Conservation (phyloP, 2,888 invertebrate genomes). For the Drosophila demipolita region DNA sequence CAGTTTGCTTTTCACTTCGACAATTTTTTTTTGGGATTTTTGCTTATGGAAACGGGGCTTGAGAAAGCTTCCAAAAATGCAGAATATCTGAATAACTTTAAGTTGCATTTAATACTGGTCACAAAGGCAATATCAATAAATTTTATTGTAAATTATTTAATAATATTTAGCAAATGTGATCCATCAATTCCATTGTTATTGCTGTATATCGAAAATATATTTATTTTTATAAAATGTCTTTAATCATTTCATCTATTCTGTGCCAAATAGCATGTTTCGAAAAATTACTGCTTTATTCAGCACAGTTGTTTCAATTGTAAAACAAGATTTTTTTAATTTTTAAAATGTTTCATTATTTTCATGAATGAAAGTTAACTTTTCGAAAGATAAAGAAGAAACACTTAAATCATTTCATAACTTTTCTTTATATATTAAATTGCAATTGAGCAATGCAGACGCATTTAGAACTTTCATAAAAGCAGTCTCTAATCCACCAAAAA, state of each 20-base stretch:
- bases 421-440: neutral
- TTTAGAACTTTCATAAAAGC: neutral
- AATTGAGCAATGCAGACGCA: neutral
- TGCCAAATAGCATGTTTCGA: neutral
- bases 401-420: neutral
- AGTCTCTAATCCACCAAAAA: neutral
- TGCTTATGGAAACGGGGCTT: constrained; percentile 5
- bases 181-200: too few species aligned
- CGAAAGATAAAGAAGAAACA: neutral
- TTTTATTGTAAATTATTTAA: too few species aligned
- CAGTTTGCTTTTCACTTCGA: constrained; percentile 12
- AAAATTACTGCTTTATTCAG: neutral
- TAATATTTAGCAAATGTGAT: neutral
- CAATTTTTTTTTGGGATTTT: neutral
- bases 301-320: neutral
- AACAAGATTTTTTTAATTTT: neutral
- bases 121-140: neutral
- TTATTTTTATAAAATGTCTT: neutral
- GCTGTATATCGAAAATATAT: too few species aligned
- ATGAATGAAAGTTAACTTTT: neutral
- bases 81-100: constrained; percentile 14
- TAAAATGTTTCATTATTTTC: neutral
- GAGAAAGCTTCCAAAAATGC: constrained; percentile 6
- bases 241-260: neutral
- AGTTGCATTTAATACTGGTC: constrained; percentile 2